Percentiles rank a stretch among this genome's conserved stretches.
Conservation (phyloP, 2,888 invertebrate genomes). For the Dicroscelio sp. region DNA sequence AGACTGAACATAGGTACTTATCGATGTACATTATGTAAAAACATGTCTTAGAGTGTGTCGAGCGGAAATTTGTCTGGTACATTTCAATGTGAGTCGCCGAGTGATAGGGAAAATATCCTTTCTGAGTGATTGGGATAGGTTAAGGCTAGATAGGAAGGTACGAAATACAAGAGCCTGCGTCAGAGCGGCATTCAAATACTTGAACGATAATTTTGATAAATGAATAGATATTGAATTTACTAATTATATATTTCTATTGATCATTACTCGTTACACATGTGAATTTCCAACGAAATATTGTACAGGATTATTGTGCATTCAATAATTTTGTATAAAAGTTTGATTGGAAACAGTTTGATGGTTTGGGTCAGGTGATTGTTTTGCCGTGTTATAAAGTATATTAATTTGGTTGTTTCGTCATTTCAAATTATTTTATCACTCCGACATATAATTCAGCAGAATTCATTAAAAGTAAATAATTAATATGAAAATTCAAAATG, state of each 20-base stretch:
- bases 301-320: neutral
- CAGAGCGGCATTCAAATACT: conserved; percentile 12
- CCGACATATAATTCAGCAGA: too few relatives aligned
- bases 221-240: neutral
- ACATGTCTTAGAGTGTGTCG: conserved; percentile 52
- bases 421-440: too few relatives aligned
- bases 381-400: too few relatives aligned
- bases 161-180: conserved; percentile 23
- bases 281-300: too few relatives aligned
- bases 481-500: neutral
- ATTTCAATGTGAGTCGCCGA: conserved; percentile 8
- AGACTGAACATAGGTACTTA: conserved; percentile 69
- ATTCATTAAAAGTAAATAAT: neutral
- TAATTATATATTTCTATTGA: conserved; percentile 59
- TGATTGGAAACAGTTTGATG: too few relatives aligned
- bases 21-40: conserved; percentile 80
- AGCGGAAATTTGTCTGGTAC: conserved; percentile 45
- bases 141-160: conserved; percentile 61
- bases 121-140: conserved; percentile 51
- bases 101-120: neutral
- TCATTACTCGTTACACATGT: neutral
- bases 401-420: neutral
- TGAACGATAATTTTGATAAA: conserved; percentile 61
- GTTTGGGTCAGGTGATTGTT: too few relatives aligned
- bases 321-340: neutral